These are phyloP conservation scores for Pithys albifrons DNA, from an alignment of 2,113 vertebrate species.

Conservation along the genomic window DNA sequence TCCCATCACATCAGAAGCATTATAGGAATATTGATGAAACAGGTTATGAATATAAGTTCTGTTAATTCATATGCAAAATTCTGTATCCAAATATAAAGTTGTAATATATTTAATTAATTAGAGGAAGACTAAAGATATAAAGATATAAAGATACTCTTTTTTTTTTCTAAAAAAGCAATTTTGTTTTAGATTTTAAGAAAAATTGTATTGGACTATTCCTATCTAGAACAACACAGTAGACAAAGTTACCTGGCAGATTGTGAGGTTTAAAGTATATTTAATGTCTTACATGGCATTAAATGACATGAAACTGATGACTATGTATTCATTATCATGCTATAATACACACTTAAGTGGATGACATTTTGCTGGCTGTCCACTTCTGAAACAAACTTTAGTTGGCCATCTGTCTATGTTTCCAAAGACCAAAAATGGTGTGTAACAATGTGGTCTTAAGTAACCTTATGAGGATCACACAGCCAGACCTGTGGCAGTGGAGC, in stretches of 20 bases:
- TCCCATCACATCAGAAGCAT: not conserved
- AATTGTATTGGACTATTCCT: not conserved
- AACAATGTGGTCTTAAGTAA: not conserved
- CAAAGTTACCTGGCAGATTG: not conserved
- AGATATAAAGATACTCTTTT: not conserved
- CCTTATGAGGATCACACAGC: not conserved
- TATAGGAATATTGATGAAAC: not conserved
- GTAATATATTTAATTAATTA: not conserved
- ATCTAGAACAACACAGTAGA: not conserved
- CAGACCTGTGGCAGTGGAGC: not conserved
- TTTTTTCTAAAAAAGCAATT: not conserved
- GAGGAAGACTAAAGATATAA: not conserved
- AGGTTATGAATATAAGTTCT: not conserved
- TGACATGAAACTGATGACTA: not conserved
- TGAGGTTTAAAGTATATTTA: not conserved
- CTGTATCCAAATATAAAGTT: not conserved
- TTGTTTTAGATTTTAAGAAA: not conserved
- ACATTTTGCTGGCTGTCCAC: not conserved
- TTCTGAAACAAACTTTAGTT: not conserved
- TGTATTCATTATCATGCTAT: not conserved
- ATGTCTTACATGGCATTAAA: not conserved
- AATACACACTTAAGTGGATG: not conserved
- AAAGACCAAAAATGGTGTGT: not conserved
- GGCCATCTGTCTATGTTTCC: not conserved
- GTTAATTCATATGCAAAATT: not conserved